Base-by-base conservation (phyloP, 1,140 invertebrate genomes). In the Portunus trituberculatus region DNA sequence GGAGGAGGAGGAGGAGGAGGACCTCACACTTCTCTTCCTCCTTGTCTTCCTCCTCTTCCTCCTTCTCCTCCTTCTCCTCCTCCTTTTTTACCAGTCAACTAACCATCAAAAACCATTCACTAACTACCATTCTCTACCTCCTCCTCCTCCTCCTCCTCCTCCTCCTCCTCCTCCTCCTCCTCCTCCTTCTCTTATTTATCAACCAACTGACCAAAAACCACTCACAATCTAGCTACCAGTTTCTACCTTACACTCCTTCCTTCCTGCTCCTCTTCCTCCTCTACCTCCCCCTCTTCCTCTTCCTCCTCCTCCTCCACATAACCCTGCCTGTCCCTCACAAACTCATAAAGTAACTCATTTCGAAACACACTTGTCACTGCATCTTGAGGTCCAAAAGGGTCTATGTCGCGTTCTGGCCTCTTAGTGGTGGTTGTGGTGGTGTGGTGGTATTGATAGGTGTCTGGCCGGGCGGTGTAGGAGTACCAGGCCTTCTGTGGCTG, bases 291-390 rank as follows among this genome's bases (percentile, higher is more conserved):
- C 31, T 46, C 45, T 28, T 91, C 76, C 29, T 83, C 6, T 25
- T 92, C 92, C 46, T 95, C 91, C 28, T 95, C 83, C 2, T 52
- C 14, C 12, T 48, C 32, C 32, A 95, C 88, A 0, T 83, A 95
- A 7, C 82, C 83, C 31, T 95, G 46, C 52, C 94, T 82, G 76
- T 96, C 96, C 48, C 96, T 76, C 16, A 96, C 93, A 48, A 94
- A 96, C 87, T 96, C 93, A 48, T 89, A 96, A 12, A 96, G 39
- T 2, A 96, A 94, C 76, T 93, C 91, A 90, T 96, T 95, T 16
- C 93, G 92, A 14, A 93, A 87, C 12, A 93, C 83, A 39, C 94
- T 93, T 0, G 96, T 96, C 14, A 96, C 93, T 20, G 96, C 96
- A 84, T 96, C 94, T 32, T 96, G 76, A 10, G 96, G 96, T 29